Base-by-base conservation (phyloP, 2,797 vertebrate genomes). In the Pangasius krempfi region DNA sequence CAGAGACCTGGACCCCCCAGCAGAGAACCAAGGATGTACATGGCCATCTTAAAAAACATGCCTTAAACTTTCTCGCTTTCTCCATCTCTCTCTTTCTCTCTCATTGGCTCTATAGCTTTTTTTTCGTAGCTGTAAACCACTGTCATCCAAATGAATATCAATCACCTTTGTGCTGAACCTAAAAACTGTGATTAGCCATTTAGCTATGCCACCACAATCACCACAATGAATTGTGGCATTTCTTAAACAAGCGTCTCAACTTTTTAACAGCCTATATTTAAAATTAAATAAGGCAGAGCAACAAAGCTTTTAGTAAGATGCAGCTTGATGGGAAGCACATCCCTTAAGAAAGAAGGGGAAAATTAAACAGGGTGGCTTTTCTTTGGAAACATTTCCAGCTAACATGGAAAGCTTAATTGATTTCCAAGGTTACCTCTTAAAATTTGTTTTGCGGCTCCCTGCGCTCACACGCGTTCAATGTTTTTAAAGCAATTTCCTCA, bases 101-200 rank as follows among this genome's bases (percentile, higher is more conserved):
- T 37, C 50, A 30, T 0, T 47, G 44, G 27, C 73, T 50, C 70
- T 40, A 40, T 5, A 68, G 66, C 27, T 72, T 72, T 44, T 44
- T 72, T 70, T 20, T 40, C 68, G 0, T 40, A 12, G 20, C 72
- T 62, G 95, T 94, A 93, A 96, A 95, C 93, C 94, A 89, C 94
- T 95, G 94, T 96, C 96, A 95, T 93, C 93, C 91, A 92, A 92
- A 94, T 95, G 96, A 95, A 95, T 94, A 95, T 96, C 96, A 96
- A 95, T 96, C 95, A 96, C 93, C 95, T 94, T 94, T 94, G 95
- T 94, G 94, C 94, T 94, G 94, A 95, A 95, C 95, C 95, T 95
- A 95, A 96, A 96, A 96, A 95, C 95, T 95, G 95, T 95, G 94
- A 95, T 95, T 95, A 94, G 95, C 95, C 95, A 94, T 96, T 96